Conservation (phyloP, 2,797 vertebrate genomes). For the Phrynocephalus vlangalii region DNA sequence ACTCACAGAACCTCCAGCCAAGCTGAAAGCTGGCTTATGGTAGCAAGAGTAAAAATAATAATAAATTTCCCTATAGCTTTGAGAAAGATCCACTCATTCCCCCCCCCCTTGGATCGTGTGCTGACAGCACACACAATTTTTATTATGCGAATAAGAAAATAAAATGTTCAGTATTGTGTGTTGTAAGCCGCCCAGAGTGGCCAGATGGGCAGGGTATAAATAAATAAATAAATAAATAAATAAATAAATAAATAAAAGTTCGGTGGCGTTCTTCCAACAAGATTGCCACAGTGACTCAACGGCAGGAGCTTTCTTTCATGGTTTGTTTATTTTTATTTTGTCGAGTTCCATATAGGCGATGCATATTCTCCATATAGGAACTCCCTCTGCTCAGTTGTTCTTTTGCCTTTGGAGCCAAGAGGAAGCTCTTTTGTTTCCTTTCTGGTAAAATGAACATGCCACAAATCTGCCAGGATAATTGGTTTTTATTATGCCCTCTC, state of each 20-base stretch:
- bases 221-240: too few relatives aligned
- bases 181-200: too few relatives aligned
- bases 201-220: too few relatives aligned
- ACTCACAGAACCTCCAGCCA: too few relatives aligned
- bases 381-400: neutral
- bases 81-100: neutral
- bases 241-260: constrained; percentile 25
- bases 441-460: constrained; percentile 1
- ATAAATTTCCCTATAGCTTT: neutral
- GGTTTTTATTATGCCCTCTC: constrained; percentile 32
- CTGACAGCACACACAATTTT: constrained; percentile 46
- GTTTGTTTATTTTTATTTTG: neutral
- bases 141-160: constrained; percentile 38
- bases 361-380: neutral
- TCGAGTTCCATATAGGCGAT: neutral
- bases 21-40: too few relatives aligned
- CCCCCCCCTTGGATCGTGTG: constrained; percentile 31
- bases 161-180: constrained; percentile 29
- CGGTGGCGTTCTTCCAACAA: constrained; percentile 52
- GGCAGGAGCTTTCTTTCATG: constrained; percentile 3
- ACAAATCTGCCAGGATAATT: constrained; percentile 18
- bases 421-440: neutral
- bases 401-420: constrained; percentile 16
- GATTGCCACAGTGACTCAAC: constrained; percentile 32
- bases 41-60: too few relatives aligned